Conservation (phyloP, 2,797 vertebrate species). For the Rousettus madagascariensis region DNA sequence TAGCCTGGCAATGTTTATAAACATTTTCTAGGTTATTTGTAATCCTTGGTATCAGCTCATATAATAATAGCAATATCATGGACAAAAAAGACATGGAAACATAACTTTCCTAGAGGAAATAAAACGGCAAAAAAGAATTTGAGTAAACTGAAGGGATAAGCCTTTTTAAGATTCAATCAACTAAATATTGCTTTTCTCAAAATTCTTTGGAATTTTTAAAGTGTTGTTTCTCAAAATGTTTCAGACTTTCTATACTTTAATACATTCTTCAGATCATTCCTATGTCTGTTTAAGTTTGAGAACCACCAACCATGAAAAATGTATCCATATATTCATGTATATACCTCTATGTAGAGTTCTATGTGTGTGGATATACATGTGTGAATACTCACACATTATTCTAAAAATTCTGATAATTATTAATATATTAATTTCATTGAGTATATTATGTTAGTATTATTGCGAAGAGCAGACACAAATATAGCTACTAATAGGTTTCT, state of each 20-base stretch:
- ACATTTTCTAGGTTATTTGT: constrained; percentile 15
- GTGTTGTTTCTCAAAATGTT: not conserved
- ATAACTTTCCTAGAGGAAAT: not conserved
- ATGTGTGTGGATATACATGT: not conserved
- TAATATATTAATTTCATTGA: not conserved
- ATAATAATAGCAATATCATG: not conserved
- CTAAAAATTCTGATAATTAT: not conserved
- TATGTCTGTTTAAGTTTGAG: not conserved
- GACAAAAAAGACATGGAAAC: not conserved
- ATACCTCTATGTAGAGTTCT: not conserved
- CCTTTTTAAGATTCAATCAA: not conserved
- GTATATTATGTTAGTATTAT: not conserved
- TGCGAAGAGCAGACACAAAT: not conserved
- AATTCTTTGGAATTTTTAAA: not conserved
- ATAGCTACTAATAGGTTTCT: not conserved
- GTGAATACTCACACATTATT: not conserved
- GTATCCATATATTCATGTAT: not conserved
- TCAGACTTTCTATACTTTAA: not conserved
- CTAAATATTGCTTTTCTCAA: not conserved
- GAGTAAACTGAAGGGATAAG: not conserved
- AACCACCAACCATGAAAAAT: not conserved
- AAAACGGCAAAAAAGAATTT: not conserved
- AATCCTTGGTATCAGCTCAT: not conserved
- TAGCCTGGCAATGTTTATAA: not conserved
- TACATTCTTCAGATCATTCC: not conserved